Evolutionary conservation across 30 jellyfish, hydroid and myxozoan species (phyloP), one percentile per base, ranked within the genome.

Genomic region (Sanderia malayensis): DNA sequence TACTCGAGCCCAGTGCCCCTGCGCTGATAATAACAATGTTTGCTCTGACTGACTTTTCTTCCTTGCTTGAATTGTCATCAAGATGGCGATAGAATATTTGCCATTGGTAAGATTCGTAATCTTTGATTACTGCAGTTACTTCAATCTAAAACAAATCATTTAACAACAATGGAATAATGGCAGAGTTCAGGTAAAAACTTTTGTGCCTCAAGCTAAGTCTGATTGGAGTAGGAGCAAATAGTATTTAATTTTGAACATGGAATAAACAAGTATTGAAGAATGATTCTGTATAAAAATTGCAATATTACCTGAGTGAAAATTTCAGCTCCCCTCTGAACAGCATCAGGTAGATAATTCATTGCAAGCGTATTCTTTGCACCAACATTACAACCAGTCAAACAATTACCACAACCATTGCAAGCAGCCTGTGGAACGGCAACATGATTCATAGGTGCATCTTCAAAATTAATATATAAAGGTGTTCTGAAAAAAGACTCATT

Each of bases 321-420:
- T 70, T 92, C 98, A 22, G 98, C 98, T 19, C 98, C 98, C 25
- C 81, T 81, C 25, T 78, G 86, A 22, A 92, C 83, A 17, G 98
- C 96, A 76, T 92, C 98, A 19, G 95, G 98, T 29, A 92, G n/a
- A 64, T 92, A 92, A 70, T 92, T 92, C 94, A 88, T 92, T 4
- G 93, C 95, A 27, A 92, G 76, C 7, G 96, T 92, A 69, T 92
- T 92, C 64, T 92, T 92, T 1, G 98, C 98, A 29, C 98, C 98
- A 3, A 89, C 74, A 53, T 92, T 92, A 69, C 98, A 92, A 0
- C 98, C 98, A 60, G 98, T 90, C 76, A 92, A 60, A 78, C 98
- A 92, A 58, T 92, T 92, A 4, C 98, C 98, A 75, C 98, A 92
- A 2, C 98, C 98, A 70, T 92, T 92, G 55, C 98, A 92, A 17